phyloP scores from a whole-genome alignment of 2,888 invertebrate species.

The Andricus quercusramuli region DNA sequence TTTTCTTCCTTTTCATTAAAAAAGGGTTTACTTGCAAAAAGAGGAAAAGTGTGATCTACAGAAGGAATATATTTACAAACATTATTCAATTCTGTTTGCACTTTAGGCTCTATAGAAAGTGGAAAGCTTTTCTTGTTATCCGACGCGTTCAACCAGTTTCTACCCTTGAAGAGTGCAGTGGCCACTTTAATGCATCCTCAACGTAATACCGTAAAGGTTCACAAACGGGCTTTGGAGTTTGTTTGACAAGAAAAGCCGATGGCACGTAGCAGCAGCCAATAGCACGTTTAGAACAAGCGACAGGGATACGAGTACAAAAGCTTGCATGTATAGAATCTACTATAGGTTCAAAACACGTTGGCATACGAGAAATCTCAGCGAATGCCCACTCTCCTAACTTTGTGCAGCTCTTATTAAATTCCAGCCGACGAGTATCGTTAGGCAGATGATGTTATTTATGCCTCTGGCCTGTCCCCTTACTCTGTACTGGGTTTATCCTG shows the following conservation, averaged over 20 bases:
- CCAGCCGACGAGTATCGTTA: slow-evolving; percentile 65
- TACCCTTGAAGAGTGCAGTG: slow-evolving; percentile 46
- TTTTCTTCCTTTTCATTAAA: neutral
- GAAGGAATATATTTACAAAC: neutral
- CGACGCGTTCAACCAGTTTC: slow-evolving; percentile 46
- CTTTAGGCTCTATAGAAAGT: neutral
- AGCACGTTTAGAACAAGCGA: slow-evolving; percentile 50
- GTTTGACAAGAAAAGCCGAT: slow-evolving; percentile 58
- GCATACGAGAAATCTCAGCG: slow-evolving; percentile 54
- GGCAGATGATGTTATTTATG: slow-evolving; percentile 54
- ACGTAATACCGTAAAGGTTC: slow-evolving; percentile 52
- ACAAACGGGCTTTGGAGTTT: slow-evolving; percentile 51
- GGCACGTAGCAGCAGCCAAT: slow-evolving; percentile 60
- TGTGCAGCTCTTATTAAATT: slow-evolving; percentile 71
- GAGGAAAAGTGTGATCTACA: too few species aligned
- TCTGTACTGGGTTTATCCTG: neutral
- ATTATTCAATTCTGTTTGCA: neutral
- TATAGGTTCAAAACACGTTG: slow-evolving; percentile 19
- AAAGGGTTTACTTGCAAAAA: too few species aligned
- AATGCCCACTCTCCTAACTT: slow-evolving; percentile 61
- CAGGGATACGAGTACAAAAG: slow-evolving; percentile 61
- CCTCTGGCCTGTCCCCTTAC: slow-evolving; percentile 4
- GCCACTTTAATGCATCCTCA: slow-evolving; percentile 49
- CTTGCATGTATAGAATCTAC: slow-evolving; percentile 45
- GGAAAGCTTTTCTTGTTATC: slow-evolving; percentile 48